These are phyloP conservation scores for Syrphus vitripennis DNA, from an alignment of 2,888 invertebrate genomes.

Conservation along the genomic window DNA sequence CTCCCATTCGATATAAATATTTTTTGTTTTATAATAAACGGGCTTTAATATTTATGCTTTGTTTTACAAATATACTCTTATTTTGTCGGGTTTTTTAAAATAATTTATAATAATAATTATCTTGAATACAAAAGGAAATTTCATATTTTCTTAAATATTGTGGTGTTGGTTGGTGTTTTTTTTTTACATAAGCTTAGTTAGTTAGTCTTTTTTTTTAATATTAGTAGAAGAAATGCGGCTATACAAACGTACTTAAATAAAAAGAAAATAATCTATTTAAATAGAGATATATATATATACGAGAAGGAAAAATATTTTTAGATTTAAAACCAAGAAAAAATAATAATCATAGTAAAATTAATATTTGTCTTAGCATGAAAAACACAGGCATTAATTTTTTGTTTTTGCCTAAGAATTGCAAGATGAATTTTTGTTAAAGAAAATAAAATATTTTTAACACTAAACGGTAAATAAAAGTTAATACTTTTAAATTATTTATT, in stretches of 20 bases:
- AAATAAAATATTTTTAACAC: slow-evolving; percentile 45
- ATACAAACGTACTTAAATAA: slow-evolving; percentile 38
- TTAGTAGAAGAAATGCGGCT: slow-evolving; percentile 58
- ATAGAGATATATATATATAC: background rate
- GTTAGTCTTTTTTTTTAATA: background rate
- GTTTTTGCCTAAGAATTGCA: background rate
- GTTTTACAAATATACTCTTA: slow-evolving; percentile 1
- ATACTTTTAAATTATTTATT: slow-evolving; percentile 49
- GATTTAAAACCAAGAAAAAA: slow-evolving; percentile 3
- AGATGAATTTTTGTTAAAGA: background rate
- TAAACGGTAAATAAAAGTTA: slow-evolving; percentile 50
- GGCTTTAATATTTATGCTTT: background rate
- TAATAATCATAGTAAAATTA: slow-evolving; percentile 21
- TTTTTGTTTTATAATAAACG: background rate
- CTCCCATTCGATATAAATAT: background rate
- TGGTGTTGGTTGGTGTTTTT: slow-evolving; percentile 15
- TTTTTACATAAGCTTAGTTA: background rate
- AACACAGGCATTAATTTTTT: slow-evolving; percentile 21
- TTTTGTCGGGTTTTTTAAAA: background rate
- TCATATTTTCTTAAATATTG: slow-evolving; percentile 14
- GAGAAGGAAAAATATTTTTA: background rate
- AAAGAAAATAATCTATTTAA: background rate
- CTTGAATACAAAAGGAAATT: slow-evolving; percentile 48
- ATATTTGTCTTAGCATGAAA: background rate
- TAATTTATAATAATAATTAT: background rate